Conservation (phyloP, 2,113 vertebrate genomes). For the Dromaius novaehollandiae region DNA sequence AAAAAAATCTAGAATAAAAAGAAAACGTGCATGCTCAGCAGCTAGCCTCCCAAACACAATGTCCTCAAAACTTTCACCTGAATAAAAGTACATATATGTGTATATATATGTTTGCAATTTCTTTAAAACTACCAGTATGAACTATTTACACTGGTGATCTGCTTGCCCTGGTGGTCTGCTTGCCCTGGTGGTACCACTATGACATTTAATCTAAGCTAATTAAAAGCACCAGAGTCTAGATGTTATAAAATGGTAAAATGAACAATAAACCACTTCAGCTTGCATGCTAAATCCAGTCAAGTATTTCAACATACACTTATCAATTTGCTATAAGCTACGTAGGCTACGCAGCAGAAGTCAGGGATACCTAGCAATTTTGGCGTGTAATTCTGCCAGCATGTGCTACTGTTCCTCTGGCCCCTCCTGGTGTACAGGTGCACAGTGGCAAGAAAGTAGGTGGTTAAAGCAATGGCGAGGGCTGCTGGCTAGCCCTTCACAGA, state of each 20-base stretch:
- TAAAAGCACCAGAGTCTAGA: conserved; percentile 43
- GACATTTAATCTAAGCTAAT: conserved; percentile 39
- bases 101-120: not conserved
- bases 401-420: not conserved
- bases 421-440: not conserved
- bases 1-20: conserved; percentile 24
- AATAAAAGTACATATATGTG: not conserved
- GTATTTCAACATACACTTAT: not conserved
- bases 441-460: not conserved
- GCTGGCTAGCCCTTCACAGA: not conserved
- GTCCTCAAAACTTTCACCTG: not conserved
- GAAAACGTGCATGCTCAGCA: conserved; percentile 19
- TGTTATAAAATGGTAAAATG: conserved; percentile 20
- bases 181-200: not conserved
- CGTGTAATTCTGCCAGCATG: not conserved
- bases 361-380: conserved; percentile 20
- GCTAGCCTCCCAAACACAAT: conserved; percentile 4
- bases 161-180: not conserved
- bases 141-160: not conserved
- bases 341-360: not conserved
- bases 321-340: not conserved
- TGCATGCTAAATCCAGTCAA: conserved; percentile 20
- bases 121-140: conserved; percentile 23
- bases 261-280: not conserved
- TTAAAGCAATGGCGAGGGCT: not conserved